Evolutionary conservation across 2,888 invertebrate genomes (phyloP).

Genomic region (Ryuthela nishihirai): DNA sequence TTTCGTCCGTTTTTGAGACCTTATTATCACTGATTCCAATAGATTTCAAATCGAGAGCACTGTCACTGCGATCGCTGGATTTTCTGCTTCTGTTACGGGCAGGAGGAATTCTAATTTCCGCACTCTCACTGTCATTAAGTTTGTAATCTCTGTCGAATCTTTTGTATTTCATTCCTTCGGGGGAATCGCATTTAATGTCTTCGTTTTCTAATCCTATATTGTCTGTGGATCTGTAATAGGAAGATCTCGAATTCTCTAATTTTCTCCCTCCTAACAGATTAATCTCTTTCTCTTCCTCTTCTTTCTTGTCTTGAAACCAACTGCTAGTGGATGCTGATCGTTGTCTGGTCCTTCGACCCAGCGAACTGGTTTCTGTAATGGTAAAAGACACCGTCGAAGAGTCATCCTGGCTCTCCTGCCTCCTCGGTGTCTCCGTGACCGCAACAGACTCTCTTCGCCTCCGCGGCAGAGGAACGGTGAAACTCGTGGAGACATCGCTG

Average conservation of each 20-base stretch:
- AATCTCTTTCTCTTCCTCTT: slow-evolving; percentile 8
- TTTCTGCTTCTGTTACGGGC: slow-evolving; percentile 27
- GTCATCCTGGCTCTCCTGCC: neutral
- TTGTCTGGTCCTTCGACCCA: slow-evolving; percentile 11
- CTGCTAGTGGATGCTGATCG: slow-evolving; percentile 24
- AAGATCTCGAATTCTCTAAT: too few species aligned
- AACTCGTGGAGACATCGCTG: slow-evolving; percentile 21
- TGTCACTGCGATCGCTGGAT: slow-evolving; percentile 19
- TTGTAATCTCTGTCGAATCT: too few species aligned
- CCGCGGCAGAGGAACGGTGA: slow-evolving; percentile 28
- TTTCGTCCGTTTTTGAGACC: slow-evolving; percentile 5
- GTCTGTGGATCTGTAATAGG: too few species aligned
- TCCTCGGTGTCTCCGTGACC: slow-evolving; percentile 20
- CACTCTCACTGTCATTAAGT: too few species aligned
- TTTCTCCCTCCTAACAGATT: too few species aligned
- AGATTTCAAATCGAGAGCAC: slow-evolving; percentile 23
- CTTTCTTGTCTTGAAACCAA: slow-evolving; percentile 33
- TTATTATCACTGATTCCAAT: too few species aligned
- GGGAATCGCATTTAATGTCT: too few species aligned
- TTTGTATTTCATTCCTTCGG: too few species aligned
- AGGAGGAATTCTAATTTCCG: too few species aligned
- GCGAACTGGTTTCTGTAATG: slow-evolving; percentile 20
- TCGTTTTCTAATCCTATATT: too few species aligned
- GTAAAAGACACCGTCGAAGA: slow-evolving; percentile 3
- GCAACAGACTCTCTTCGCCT: slow-evolving; percentile 29